Base-by-base conservation (phyloP, 1,140 invertebrate species). In the Drosophila burlai region DNA sequence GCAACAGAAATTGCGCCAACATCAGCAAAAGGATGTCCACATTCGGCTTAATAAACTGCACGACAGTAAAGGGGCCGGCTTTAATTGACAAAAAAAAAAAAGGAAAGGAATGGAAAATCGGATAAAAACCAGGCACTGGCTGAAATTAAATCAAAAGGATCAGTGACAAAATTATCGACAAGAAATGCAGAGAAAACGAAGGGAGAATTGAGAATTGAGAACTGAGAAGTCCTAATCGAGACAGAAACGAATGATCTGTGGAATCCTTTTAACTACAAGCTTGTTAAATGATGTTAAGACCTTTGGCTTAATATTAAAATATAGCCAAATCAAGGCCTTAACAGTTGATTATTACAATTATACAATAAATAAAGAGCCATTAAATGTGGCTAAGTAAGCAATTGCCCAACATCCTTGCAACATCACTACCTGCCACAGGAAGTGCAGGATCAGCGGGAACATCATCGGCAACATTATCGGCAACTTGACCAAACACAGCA, bases 41-140 rank as follows among this genome's bases (percentile, higher is more conserved):
- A 61, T 62, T 80, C 59, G 74, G 76, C 81, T 91, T 91, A 91
- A 90, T 91, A 82, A 91, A 87, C 81, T 91, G 67, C 73, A 67
- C 29, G 76, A 63, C 47, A 57, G 64, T 47, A 16, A 38, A 11
- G 18, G 7, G 21, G 42, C 31, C 84, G 76, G 78, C 83, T 84
- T 90, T 89, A 89, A 89, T 89, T 89, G 85, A 85, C 75, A 69
- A 77, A 65, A 16, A 6, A 4, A 77, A 65, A 16, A 5, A n/a
- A 4, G 7, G 0, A 24, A 24, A 13, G 13, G 8, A 42, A 7
- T 15, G 34, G 47, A 38, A 11, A 29, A 13, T 8, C 16, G 54
- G 13, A 57, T 55, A 54, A 38, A 24, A 15, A n/a, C 54, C 62
- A 7, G 15, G 55, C 26, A 16, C 13, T 8, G 34, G 24, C 24